Evolutionary conservation across 2,797 vertebrate species (phyloP).

Genomic region (Mus caroli): DNA sequence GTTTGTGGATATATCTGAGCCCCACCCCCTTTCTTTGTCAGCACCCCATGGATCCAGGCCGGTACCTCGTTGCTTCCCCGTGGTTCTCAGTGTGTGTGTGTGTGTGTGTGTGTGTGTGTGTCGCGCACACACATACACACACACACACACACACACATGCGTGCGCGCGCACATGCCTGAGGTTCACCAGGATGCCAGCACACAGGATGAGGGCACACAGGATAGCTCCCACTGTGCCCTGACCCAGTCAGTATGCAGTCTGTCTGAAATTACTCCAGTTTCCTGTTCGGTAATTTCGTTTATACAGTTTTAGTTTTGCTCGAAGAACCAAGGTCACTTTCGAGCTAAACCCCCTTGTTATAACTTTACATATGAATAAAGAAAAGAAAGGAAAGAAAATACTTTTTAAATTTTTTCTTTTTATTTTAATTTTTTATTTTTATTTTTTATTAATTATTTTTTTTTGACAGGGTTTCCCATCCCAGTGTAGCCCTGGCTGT

Average conservation of each 20-base stretch:
- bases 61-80: fast-evolving
- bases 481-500: not conserved
- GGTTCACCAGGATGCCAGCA: not conserved
- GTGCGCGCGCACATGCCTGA: too few species aligned
- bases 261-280: not conserved
- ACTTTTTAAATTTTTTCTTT: not conserved
- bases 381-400: not conserved
- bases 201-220: fast-evolving
- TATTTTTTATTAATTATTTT: not conserved
- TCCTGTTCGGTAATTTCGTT: not conserved
- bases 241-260: not conserved
- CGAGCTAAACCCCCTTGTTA: not conserved
- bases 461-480: not conserved
- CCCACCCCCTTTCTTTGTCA: not conserved
- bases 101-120: too few species aligned
- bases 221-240: not conserved
- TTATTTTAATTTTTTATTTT: not conserved
- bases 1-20: not conserved
- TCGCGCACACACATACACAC: too few species aligned
- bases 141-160: too few species aligned
- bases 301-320: not conserved
- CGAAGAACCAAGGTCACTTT: not conserved
- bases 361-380: not conserved
- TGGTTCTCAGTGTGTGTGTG: not conserved
- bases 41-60: too few species aligned